phyloP scores from a whole-genome alignment of 2,888 invertebrate species.

The Patella pellucida region DNA sequence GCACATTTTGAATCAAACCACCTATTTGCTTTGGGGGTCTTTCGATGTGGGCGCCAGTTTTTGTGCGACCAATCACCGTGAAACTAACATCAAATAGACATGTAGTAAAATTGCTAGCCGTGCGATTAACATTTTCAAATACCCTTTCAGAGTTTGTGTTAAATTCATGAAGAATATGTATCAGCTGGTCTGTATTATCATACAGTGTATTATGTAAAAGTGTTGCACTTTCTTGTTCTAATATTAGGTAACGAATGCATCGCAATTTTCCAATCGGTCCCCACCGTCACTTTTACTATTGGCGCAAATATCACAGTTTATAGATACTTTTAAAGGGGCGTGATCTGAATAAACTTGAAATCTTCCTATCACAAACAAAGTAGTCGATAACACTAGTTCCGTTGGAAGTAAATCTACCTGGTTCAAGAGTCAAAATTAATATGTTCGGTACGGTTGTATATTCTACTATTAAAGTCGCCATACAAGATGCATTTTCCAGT shows the following conservation, averaged over 20 bases:
- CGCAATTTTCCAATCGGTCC: too few relatives aligned
- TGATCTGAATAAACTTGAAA: too few relatives aligned
- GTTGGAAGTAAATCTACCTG: too few relatives aligned
- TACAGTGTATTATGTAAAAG: neutral
- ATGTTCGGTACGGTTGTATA: too few relatives aligned
- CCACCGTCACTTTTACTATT: too few relatives aligned
- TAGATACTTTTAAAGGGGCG: too few relatives aligned
- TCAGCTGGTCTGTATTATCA: neutral
- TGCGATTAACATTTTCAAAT: neutral
- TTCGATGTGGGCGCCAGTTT: neutral
- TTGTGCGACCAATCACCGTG: neutral
- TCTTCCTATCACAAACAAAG: too few relatives aligned
- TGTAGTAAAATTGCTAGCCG: neutral
- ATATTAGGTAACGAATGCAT: neutral
- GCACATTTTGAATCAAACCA: neutral
- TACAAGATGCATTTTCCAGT: too few relatives aligned
- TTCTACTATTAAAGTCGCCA: too few relatives aligned
- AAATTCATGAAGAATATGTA: neutral
- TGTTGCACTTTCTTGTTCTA: neutral
- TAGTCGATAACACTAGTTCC: too few relatives aligned
- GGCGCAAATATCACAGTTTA: too few relatives aligned
- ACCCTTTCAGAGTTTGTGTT: neutral
- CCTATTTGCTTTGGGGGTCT: neutral
- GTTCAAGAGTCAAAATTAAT: too few relatives aligned
- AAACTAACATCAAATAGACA: conserved; percentile 1